Base-by-base conservation (phyloP, 1,140 invertebrate species). In the Oncopodura yosiiana region DNA sequence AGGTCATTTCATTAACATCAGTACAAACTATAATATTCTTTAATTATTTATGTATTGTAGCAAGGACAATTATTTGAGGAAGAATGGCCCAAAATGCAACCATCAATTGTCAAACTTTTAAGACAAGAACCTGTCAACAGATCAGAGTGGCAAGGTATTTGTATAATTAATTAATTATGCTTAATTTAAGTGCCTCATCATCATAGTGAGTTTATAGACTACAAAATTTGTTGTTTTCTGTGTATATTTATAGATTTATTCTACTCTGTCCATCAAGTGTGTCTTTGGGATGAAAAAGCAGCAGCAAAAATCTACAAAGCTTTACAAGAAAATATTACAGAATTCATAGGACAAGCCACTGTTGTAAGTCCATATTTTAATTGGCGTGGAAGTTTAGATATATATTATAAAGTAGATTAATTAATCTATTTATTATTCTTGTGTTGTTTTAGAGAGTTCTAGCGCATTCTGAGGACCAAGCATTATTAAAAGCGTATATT, bases 241-340 rank as follows among this genome's bases (percentile, higher is more conserved):
- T n/a, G n/a, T n/a, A n/a, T n/a, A n/a, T n/a, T n/a, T n/a, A n/a
- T n/a, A n/a, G 91, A 94, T 70, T 74, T 97, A 56, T 98, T 98
- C 73, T 94, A 88, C 73, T 85, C 86, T 42, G 89, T 96, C 8
- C 91, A 97, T 74, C 78, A 84, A 43, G 90, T 95, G 8, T 96
- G 92, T 69, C 69, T 95, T 16, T 96, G 92, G 91, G 92, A 96
- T 74, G 92, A 96, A 65, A 93, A 93, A 74, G 92, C 91, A 2
- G 80, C 90, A 9, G 74, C 78, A 6, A 94, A 91, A 72, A 79
- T 98, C 42, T 79, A 85, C 65, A 83, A 89, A 68, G 85, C 87
- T 27, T 73, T 97, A 2, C 84, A 90, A 66, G 85, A 92, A 67
- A 91, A 96, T 69, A 94, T 97, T 59, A 81, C 92, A 66, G 84